Evolutionary conservation across 2,113 vertebrate genomes (phyloP), one percentile per base, ranked within the genome.

Genomic region (Psilopogon haemacephalus): DNA sequence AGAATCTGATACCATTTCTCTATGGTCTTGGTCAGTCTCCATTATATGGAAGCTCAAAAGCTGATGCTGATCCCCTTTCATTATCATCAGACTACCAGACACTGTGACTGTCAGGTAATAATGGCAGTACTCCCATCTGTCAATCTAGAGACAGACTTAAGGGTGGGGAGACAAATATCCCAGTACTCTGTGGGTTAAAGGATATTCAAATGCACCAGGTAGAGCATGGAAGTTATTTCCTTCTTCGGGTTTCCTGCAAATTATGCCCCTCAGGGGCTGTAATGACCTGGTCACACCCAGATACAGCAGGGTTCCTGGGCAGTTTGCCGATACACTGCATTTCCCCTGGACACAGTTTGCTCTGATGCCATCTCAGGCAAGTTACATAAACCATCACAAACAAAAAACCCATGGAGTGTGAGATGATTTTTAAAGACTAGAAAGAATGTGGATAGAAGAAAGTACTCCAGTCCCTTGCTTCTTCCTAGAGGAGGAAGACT

Each of bases 181-280:
- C 73, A 30, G 40, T 60, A 65, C 23, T 67, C 35, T 28, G 13
- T 5, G 28, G 52, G 17, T 86, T 77, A 85, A 48, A 54, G 7
- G 37, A 79, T 15, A 65, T 54, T 70, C 17, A 23, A 10, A 10
- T 55, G 42, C 46, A 42, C 75, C 38, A 84, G 33, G 71, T 14
- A 77, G 24, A 91, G 68, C 70, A 54, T 1, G 1, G 24, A 68
- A 56, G 24, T 58, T 72, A 65, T 54, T 87, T 77, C 70, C 56
- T 67, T 62, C 33, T 19, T 59, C 60, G 77, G 83, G 38, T 65
- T 93, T 95, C 89, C 88, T 70, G 64, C 73, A 91, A 84, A 85
- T 86, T 42, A 75, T 38, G 63, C 35, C 84, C 88, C 94, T 63
- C 2, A 5, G 50, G 86, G 40, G 50, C 69, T 84, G 23, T 32